A percentile compares a stretch with the other conserved stretches of the same genome.
Conservation (phyloP, 2,888 invertebrate genomes). For the Prenolepis imparis region DNA sequence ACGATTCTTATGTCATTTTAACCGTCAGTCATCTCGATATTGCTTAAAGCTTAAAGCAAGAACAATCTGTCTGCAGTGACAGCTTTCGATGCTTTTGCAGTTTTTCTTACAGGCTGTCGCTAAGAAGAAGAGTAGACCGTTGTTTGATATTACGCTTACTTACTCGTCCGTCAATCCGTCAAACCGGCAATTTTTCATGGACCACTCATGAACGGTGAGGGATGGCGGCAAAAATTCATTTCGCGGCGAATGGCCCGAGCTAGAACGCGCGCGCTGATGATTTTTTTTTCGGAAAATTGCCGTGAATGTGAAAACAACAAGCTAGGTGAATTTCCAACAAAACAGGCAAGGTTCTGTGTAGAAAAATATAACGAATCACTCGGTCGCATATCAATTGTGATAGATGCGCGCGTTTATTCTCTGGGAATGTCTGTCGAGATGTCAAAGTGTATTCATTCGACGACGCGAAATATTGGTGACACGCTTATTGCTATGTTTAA, state of each 20-base stretch:
- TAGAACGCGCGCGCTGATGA: not conserved
- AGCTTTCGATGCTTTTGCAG: not conserved
- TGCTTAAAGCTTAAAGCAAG: not conserved
- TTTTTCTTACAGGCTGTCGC: conserved; percentile 5
- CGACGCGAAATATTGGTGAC: not conserved
- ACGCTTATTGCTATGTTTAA: not conserved
- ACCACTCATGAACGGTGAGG: conserved; percentile 31
- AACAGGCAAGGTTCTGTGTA: conserved; percentile 23
- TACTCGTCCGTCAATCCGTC: conserved; percentile 57
- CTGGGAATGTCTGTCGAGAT: conserved; percentile 5
- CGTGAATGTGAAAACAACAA: conserved; percentile 42
- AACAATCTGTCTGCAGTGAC: not conserved
- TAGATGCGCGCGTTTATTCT: conserved; percentile 41
- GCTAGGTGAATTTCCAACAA: conserved; percentile 27
- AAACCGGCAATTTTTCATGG: conserved; percentile 51
- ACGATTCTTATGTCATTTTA: not conserved
- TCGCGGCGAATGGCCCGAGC: conserved; percentile 33
- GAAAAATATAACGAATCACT: conserved; percentile 45
- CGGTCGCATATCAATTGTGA: conserved; percentile 37
- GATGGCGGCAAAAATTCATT: conserved; percentile 59
- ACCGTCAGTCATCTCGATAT: not conserved
- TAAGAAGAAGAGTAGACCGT: conserved; percentile 24
- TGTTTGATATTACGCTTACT: conserved; percentile 49
- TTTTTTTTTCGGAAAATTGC: conserved; percentile 52
- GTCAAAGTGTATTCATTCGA: conserved; percentile 31